Evolutionary conservation across 2,797 vertebrate species (phyloP).

Genomic region (Heteromormyrus szaboi): DNA sequence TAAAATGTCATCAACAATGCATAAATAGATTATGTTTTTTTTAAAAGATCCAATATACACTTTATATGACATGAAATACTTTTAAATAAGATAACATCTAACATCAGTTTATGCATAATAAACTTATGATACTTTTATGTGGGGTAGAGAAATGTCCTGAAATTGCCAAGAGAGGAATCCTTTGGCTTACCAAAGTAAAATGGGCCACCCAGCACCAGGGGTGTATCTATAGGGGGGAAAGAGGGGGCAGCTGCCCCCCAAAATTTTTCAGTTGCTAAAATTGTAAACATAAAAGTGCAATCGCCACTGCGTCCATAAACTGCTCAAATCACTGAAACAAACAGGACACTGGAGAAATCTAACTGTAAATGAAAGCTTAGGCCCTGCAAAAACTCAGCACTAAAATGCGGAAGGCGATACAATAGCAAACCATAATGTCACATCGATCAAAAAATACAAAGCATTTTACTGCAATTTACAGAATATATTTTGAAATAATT

Average conservation of each 20-base stretch:
- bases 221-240: too few relatives aligned
- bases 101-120: neutral
- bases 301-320: too few relatives aligned
- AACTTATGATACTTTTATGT: neutral
- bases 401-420: neutral
- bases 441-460: neutral
- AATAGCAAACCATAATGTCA: neutral
- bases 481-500: too few relatives aligned
- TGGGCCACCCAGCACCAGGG: too few relatives aligned
- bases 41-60: neutral
- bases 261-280: neutral
- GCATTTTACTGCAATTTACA: too few relatives aligned
- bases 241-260: too few relatives aligned
- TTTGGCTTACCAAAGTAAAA: neutral
- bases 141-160: neutral
- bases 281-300: neutral
- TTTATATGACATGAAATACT: neutral
- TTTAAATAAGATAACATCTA: neutral
- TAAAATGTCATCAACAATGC: neutral
- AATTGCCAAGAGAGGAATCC: neutral
- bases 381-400: neutral
- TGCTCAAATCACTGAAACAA: neutral
- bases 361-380: neutral
- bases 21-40: neutral
- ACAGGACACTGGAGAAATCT: neutral